These are phyloP conservation scores for Macropis europaea DNA, from an alignment of 2,888 invertebrate species.

Conservation along the genomic window DNA sequence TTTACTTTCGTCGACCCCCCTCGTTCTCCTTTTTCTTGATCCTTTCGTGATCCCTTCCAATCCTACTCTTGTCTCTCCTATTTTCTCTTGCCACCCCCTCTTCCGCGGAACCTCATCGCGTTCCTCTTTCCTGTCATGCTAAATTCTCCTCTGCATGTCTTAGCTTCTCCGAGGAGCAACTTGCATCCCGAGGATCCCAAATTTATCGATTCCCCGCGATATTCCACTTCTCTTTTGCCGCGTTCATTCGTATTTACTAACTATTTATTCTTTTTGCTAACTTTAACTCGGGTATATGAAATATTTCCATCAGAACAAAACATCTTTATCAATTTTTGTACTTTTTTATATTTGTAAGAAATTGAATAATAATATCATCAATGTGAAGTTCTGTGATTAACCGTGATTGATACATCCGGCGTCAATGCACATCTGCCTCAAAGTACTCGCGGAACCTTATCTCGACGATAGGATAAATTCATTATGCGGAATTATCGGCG, in stretches of 20 bases:
- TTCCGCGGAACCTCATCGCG: conserved; percentile 17
- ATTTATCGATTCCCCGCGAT: conserved; percentile 61
- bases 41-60: conserved; percentile 54
- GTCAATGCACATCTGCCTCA: too few species aligned
- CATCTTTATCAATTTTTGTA: not conserved
- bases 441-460: not conserved
- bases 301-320: not conserved
- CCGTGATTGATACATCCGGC: too few species aligned
- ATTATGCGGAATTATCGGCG: not conserved
- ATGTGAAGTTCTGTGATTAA: too few species aligned
- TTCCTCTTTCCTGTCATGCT: conserved; percentile 16
- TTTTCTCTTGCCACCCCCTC: conserved; percentile 37
- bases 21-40: conserved; percentile 41
- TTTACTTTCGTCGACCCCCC: conserved; percentile 35
- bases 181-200: conserved; percentile 36
- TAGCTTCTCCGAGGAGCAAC: conserved; percentile 4
- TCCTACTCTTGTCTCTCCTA: conserved; percentile 48
- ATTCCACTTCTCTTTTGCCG: not conserved
- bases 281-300: not conserved
- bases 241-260: not conserved
- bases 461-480: not conserved
- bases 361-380: too few species aligned
- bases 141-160: conserved; percentile 27
- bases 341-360: not conserved
- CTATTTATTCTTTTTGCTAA: not conserved